Evolutionary conservation across 1,140 invertebrate genomes (phyloP).

Genomic region (Steinernema khuongi): DNA sequence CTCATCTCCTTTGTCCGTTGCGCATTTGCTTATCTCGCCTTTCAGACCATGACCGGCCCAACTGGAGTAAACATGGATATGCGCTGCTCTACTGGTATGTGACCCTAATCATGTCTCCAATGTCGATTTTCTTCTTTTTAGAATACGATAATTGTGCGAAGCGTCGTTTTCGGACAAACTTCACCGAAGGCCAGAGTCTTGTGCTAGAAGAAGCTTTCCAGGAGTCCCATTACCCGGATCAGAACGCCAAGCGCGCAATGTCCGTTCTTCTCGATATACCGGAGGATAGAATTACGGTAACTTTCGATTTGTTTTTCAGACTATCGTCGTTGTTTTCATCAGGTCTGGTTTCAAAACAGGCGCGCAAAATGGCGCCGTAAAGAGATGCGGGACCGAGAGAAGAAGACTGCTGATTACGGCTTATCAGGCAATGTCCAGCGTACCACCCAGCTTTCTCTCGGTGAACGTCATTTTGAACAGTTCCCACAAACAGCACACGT

Average conservation of each 20-base stretch:
- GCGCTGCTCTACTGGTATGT: background rate
- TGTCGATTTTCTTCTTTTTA: background rate
- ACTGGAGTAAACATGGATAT: too few relatives aligned
- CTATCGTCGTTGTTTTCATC: background rate
- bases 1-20: background rate
- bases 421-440: background rate
- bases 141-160: background rate
- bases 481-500: background rate
- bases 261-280: conserved; percentile 30
- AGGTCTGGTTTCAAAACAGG: conserved; percentile 14
- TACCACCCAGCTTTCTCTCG: background rate
- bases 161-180: conserved; percentile 39
- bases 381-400: background rate
- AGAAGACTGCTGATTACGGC: background rate
- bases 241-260: conserved; percentile 33
- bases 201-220: conserved; percentile 41
- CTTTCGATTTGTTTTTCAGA: background rate
- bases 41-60: background rate
- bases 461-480: background rate
- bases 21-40: background rate
- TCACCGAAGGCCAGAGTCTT: conserved; percentile 32
- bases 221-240: conserved; percentile 41
- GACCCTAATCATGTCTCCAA: background rate
- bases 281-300: conserved; percentile 42
- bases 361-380: conserved; percentile 30